Evolutionary conservation across 2,888 invertebrate species (phyloP).

Genomic region (Capitulum mitella): DNA sequence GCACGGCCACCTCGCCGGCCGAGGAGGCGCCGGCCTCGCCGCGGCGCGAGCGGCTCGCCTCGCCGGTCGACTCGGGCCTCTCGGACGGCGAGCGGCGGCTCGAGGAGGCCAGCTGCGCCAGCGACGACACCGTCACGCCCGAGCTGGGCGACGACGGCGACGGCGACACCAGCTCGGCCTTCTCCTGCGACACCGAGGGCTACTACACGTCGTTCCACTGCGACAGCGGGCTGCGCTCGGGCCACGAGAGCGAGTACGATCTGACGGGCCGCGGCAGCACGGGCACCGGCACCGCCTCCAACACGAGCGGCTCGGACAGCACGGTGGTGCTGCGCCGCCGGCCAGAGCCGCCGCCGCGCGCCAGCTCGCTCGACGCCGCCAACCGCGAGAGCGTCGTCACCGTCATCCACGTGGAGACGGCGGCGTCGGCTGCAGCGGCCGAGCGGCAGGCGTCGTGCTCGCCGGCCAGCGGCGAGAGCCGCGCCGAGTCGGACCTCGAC

Average conservation of each 20-base stretch:
- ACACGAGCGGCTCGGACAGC: conserved; percentile 60
- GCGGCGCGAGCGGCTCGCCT: background rate
- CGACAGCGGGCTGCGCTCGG: conserved; percentile 71
- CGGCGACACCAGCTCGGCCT: conserved; percentile 82
- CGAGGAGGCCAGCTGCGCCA: conserved; percentile 13
- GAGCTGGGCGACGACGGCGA: conserved; percentile 50
- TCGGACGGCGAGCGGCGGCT: conserved; percentile 18
- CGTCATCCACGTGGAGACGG: conserved; percentile 35
- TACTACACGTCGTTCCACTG: conserved; percentile 96
- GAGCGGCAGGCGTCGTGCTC: conserved; percentile 54
- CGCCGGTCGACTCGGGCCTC: conserved; percentile 23
- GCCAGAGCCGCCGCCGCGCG: conserved; percentile 36
- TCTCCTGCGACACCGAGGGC: conserved; percentile 93
- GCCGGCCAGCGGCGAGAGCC: too few relatives aligned
- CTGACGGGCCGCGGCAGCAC: background rate
- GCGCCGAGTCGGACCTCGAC: conserved; percentile 48
- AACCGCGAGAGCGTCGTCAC: conserved; percentile 36
- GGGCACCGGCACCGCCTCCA: conserved; percentile 86
- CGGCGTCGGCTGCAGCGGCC: conserved; percentile 31
- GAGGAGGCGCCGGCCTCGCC: conserved; percentile 24
- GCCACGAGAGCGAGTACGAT: conserved; percentile 8
- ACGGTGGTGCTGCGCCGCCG: conserved; percentile 45
- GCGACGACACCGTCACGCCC: conserved; percentile 28
- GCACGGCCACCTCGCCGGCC: conserved; percentile 5
- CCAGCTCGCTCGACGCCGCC: conserved; percentile 35